Base-by-base conservation (phyloP, 2,113 vertebrate species). In the Rana temporaria region DNA sequence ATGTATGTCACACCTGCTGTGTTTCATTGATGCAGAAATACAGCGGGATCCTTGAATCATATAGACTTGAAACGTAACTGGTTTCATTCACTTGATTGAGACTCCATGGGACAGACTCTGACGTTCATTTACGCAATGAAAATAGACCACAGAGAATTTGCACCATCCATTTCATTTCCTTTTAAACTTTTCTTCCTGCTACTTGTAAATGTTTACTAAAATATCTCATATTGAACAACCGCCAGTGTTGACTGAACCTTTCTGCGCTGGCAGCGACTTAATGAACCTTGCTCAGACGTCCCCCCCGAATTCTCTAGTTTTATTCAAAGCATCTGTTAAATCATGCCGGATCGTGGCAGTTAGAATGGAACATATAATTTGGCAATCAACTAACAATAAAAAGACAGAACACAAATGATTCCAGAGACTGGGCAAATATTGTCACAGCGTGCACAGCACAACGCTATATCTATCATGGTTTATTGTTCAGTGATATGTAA, bases 351-450 rank as follows among this genome's bases (percentile, higher is more conserved):
- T 70, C 20, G 57, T 62, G 56, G 66, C 66, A 80, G 56, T 42
- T 24, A 56, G 78, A 80, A 80, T 80, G 65, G 78, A 55, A 70
- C 78, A 80, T 79, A 64, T 79, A 79, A 79, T 80, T 69, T 80
- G 70, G 67, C 78, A 80, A 80, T 80, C 56, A 80, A 62, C 66
- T 42, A 42, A 80, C 65, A 70, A 80, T 80, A 70, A 80, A 75
- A 60, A 80, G 66, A 22, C 24, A 78, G 62, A 63, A 22, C 64
- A 67, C 56, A 70, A 70, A 80, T 72, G 68, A 81, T 73, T 72
- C n/a, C 24, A n/a, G 79, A 60, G 56, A 38, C 70, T 55, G 60
- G 69, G 66, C 69, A 82, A 82, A 82, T 74, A 82, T 83, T 76
- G 68, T 56, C 63, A 75, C 72, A 83, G 72, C 60, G 9, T 67